Base-by-base conservation (phyloP, 2,888 invertebrate species). In the Diaprepes abbreviatus region DNA sequence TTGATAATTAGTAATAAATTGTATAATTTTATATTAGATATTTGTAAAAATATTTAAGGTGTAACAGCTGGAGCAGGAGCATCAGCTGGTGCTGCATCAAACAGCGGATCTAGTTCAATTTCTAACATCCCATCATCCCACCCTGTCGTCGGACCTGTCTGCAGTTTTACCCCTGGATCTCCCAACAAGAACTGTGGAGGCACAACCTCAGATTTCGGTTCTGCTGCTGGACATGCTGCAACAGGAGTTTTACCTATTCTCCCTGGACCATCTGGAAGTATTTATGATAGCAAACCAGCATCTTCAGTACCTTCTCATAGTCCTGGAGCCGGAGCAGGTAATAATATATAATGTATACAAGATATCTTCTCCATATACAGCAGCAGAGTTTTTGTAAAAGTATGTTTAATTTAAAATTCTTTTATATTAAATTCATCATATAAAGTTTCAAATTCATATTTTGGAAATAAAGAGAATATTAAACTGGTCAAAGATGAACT, bases 261-360 rank as follows among this genome's bases (percentile, higher is more conserved):
- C 17, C 76, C 76, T 21, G 76, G 76, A 48, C 74, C 76, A 9
- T 59, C 54, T 60, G 75, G 74, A 43, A 75, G 72, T 28, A 76
- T 76, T 31, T 59, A 75, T 21, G 71, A 74, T 28, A 70, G 66
- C 19, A 76, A 76, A 65, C 76, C 76, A 17, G 73, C 65, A 48
- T 2, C 10, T 7, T 21, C 31, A 2, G 28, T 19, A 10, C 14
- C 14, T 31, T 12, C 7, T 31, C 14, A 16, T 48, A 48, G 21
- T 10, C 19, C 19, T 16, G 48, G 9, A 48, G 10, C 45, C 2
- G 33, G 28, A 1, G 59, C 59, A 43, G 43, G 59, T 43, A 43
- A 24, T 36, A 12, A n/a, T n/a, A n/a, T n/a, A n/a, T n/a, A n/a
- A n/a, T n/a, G n/a, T n/a, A n/a, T n/a, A n/a, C n/a, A n/a, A n/a